phyloP scores from a whole-genome alignment of 2,797 vertebrate genomes.

The Acanthurus lineatus region DNA sequence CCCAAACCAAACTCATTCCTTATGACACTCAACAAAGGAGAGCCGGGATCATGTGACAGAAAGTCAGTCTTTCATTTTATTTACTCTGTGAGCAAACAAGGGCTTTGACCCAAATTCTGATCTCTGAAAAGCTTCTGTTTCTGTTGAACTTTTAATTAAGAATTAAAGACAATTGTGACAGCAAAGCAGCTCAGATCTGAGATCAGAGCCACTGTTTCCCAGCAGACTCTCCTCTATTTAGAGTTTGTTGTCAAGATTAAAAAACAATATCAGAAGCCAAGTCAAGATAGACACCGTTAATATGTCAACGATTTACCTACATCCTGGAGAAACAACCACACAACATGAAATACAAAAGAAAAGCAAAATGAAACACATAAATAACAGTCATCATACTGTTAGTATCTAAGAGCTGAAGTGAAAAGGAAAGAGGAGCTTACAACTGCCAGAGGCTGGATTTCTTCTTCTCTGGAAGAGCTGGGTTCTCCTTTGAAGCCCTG shows the following conservation, averaged over 20 bases:
- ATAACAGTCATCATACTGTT: constrained; percentile 11
- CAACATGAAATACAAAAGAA: constrained; percentile 69
- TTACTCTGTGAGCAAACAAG: not conserved
- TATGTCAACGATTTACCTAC: constrained; percentile 84
- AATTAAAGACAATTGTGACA: not conserved
- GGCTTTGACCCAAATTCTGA: not conserved
- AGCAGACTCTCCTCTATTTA: constrained; percentile 69
- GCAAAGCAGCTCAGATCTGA: constrained; percentile 35
- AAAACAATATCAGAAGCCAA: constrained; percentile 55
- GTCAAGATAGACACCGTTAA: constrained; percentile 41
- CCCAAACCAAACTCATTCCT: constrained; percentile 72
- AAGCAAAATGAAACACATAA: constrained; percentile 49
- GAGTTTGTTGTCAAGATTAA: constrained; percentile 54
- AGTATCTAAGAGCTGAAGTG: constrained; percentile 24
- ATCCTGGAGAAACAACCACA: constrained; percentile 82
- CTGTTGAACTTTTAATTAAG: constrained; percentile 14
- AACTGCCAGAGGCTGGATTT: constrained; percentile 99
- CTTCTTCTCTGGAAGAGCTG: constrained; percentile 95
- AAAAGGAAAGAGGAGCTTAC: constrained; percentile 85
- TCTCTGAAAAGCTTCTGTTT: not conserved
- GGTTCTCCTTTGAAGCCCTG: constrained; percentile 96
- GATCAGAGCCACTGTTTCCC: constrained; percentile 58
- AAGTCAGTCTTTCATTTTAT: not conserved
- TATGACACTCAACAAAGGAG: constrained; percentile 61
- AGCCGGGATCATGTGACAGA: constrained; percentile 53